These are phyloP conservation scores for Propithecus deckenii DNA, from an alignment of 2,797 vertebrate species.

Conservation along the genomic window DNA sequence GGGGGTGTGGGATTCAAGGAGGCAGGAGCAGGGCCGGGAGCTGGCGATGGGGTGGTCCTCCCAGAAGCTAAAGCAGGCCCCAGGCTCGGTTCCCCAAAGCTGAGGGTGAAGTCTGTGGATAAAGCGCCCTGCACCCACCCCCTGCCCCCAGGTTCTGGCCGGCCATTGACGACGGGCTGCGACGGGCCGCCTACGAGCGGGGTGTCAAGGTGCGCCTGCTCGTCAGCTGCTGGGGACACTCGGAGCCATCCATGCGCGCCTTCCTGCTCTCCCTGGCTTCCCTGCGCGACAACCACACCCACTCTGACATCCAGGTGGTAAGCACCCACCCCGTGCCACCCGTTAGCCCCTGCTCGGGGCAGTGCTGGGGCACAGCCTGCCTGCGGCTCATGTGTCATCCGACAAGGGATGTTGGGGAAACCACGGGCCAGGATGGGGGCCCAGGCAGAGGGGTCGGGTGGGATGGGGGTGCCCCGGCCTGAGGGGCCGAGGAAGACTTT, in stretches of 20 bases:
- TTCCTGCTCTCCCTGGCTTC: conserved; percentile 93
- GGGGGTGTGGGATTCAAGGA: background rate
- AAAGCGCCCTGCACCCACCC: fast-evolving
- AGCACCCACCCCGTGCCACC: conserved; percentile 50
- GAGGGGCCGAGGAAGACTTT: background rate
- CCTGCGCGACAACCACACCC: conserved; percentile 83
- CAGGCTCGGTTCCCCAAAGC: background rate
- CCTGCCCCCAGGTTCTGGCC: conserved; percentile 91
- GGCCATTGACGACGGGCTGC: conserved; percentile 89
- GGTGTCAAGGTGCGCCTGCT: conserved; percentile 87
- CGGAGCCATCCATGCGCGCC: conserved; percentile 87
- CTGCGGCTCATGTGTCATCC: background rate
- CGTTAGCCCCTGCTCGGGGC: too few relatives aligned
- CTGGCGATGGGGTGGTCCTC: background rate
- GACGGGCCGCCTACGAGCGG: conserved; percentile 87
- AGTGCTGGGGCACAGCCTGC: background rate
- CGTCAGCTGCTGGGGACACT: conserved; percentile 91
- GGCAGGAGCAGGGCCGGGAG: background rate
- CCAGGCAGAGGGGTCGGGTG: too few relatives aligned
- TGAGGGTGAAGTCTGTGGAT: background rate
- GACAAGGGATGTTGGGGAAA: background rate
- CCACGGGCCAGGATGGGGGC: background rate
- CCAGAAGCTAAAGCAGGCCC: background rate
- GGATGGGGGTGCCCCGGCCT: background rate
- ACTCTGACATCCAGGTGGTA: conserved; percentile 92